Conservation (phyloP, 2,888 invertebrate genomes). For the Chalcis sispes region DNA sequence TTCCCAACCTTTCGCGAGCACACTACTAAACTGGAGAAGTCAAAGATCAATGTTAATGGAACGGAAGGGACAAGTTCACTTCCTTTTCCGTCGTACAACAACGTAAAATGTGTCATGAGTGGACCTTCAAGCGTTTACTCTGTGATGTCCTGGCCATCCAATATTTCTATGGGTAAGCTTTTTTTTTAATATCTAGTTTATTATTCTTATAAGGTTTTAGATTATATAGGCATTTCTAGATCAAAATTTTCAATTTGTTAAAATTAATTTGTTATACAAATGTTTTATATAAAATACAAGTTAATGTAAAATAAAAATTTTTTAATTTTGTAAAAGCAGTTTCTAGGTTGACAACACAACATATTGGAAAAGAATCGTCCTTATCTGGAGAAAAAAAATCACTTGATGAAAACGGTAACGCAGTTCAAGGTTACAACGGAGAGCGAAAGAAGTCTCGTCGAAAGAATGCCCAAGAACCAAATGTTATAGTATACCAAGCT, state of each 20-base stretch:
- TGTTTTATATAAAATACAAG: background rate
- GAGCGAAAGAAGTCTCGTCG: slow-evolving; percentile 71
- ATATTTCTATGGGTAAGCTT: slow-evolving; percentile 71
- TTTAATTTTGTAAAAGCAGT: slow-evolving; percentile 59
- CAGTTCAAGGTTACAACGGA: slow-evolving; percentile 78
- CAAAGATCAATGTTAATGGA: slow-evolving; percentile 69
- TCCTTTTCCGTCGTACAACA: slow-evolving; percentile 70
- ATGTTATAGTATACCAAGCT: slow-evolving; percentile 75
- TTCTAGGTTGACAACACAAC: slow-evolving; percentile 67
- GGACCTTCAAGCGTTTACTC: slow-evolving; percentile 69
- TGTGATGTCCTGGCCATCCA: slow-evolving; percentile 71
- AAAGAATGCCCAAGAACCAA: slow-evolving; percentile 72
- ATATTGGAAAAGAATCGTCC: slow-evolving; percentile 66
- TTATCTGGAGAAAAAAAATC: slow-evolving; percentile 78
- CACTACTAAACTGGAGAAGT: slow-evolving; percentile 69
- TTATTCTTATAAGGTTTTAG: slow-evolving; percentile 12
- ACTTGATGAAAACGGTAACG: slow-evolving; percentile 89
- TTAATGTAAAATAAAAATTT: slow-evolving; percentile 18
- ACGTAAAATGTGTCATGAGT: slow-evolving; percentile 70
- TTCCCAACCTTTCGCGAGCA: slow-evolving; percentile 69
- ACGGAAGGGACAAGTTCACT: slow-evolving; percentile 63
- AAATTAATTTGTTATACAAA: background rate
- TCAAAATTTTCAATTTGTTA: background rate
- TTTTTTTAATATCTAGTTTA: slow-evolving; percentile 8
- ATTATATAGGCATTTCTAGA: background rate